Evolutionary conservation across 92 coral and sea anemone species (phyloP), one percentile per base, ranked within the genome.

Genomic region (Metridium senile): DNA sequence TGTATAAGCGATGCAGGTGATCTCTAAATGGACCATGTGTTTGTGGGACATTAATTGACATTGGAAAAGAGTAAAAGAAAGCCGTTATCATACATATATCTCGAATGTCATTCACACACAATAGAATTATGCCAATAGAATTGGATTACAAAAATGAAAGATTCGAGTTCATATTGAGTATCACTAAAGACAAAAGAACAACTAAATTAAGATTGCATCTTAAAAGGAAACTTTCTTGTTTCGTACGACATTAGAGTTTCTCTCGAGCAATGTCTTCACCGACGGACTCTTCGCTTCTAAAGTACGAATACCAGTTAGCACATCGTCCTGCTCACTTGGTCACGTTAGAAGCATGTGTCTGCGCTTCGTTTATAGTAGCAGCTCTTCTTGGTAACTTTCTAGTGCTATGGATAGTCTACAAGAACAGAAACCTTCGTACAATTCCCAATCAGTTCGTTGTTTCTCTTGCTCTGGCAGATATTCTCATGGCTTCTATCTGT

Each of bases 361-460:
- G 92, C 29, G 33, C 80, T 0, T 33, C 80, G 17, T 68, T 88
- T 20, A 75, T 84, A 20, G 26, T 79, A 28, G 79, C 88, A 33
- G 92, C 92, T 9, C 63, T 88, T 63, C 33, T 82, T 17, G 93
- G 93, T 19, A 88, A 88, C 73, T 79, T 81, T 39, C 71, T 84
- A 21, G 93, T 88, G 20, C 64, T 88, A 3, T 88, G 89, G 93
- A 88, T 88, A 45, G 93, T 88, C 7, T 88, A 82, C 89, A 88
- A 88, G 75, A 88, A 84, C 71, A 68, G 72, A 28, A 84, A 88
- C 35, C 80, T 84, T 1, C 89, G 93, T 2, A 88, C 89, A n/a
- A 80, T 88, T 49, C 89, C 93, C 45, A 84, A 88, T 76, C 74
- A 74, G 39, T 84, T 88, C 46, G 83, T 88, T 27, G 66, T 75